Percentiles rank a stretch among this genome's conserved stretches.
These are phyloP conservation scores for Australoheros scitulus DNA, from an alignment of 2,113 vertebrate genomes.

Conservation along the genomic window DNA sequence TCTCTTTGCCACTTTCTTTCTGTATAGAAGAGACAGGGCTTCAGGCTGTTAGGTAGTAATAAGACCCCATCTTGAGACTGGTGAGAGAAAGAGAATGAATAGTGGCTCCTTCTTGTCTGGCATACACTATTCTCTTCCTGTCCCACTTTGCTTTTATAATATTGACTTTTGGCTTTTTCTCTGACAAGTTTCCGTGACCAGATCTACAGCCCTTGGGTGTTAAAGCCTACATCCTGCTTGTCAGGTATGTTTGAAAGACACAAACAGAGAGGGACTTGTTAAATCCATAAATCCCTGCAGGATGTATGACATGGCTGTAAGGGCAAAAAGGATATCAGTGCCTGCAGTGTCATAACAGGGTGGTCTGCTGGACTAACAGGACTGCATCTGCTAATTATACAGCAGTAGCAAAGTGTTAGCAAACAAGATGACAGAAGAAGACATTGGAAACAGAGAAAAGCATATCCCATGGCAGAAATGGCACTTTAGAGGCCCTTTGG, in stretches of 20 bases:
- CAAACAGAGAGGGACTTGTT: slow-evolving; percentile 49
- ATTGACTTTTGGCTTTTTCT: slow-evolving; percentile 40
- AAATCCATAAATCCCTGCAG: slow-evolving; percentile 46
- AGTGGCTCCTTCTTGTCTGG: not conserved
- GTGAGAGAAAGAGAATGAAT: slow-evolving; percentile 19
- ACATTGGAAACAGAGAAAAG: not conserved
- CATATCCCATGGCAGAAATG: not conserved
- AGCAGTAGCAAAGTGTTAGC: not conserved
- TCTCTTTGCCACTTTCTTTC: slow-evolving; percentile 24
- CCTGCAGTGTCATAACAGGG: slow-evolving; percentile 5
- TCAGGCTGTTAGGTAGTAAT: slow-evolving; percentile 35
- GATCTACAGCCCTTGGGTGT: slow-evolving; percentile 36
- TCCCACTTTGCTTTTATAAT: slow-evolving; percentile 26
- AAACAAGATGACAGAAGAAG: not conserved
- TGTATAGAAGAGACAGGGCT: slow-evolving; percentile 31
- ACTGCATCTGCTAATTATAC: slow-evolving; percentile 35
- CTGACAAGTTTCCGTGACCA: slow-evolving; percentile 42
- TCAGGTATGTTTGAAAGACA: slow-evolving; percentile 51
- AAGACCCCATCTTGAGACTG: slow-evolving; percentile 23
- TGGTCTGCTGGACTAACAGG: slow-evolving; percentile 17
- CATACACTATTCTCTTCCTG: not conserved
- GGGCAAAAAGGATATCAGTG: slow-evolving; percentile 25
- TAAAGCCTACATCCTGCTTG: slow-evolving; percentile 48
- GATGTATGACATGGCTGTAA: slow-evolving; percentile 32
- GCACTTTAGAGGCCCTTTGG: slow-evolving; percentile 17